Evolutionary conservation across 2,888 invertebrate species (phyloP).

Genomic region (Eugnorisma glareosa): DNA sequence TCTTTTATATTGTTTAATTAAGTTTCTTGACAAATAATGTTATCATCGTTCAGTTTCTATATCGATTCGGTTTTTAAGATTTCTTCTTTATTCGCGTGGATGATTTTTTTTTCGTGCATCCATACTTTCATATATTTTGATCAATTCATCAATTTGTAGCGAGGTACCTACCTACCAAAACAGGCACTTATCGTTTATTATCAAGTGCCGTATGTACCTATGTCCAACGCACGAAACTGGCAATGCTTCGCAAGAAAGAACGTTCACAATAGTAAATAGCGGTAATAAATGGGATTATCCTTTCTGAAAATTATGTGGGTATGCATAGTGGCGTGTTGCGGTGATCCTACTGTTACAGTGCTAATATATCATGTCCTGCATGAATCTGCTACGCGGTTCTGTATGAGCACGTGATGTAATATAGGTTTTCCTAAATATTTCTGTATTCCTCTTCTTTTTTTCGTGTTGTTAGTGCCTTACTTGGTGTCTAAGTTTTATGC

Average conservation of each 20-base stretch:
- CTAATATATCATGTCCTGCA: slow-evolving; percentile 32
- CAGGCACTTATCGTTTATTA: neutral
- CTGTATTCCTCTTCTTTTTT: neutral
- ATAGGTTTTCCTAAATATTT: neutral
- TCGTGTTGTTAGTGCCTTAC: too few species aligned
- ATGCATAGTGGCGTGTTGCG: slow-evolving; percentile 35
- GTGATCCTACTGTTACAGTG: slow-evolving; percentile 43
- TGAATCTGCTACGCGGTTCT: slow-evolving; percentile 5
- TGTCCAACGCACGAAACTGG: neutral
- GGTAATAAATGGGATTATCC: slow-evolving; percentile 58
- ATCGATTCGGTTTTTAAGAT: neutral
- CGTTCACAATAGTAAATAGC: slow-evolving; percentile 50
- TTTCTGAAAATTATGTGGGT: slow-evolving; percentile 51
- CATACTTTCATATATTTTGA: too few species aligned
- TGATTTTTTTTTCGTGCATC: neutral
- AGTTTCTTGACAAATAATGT: slow-evolving; percentile 12
- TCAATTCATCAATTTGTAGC: neutral
- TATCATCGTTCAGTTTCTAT: neutral
- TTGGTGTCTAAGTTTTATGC: too few species aligned
- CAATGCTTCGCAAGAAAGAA: slow-evolving; percentile 38
- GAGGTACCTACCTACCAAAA: neutral
- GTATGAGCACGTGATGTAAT: neutral
- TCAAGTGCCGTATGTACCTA: neutral
- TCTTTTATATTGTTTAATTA: slow-evolving; percentile 15
- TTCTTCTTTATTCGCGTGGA: neutral